Conservation (phyloP, 2,113 vertebrate genomes). For the Tylochromis polylepis region DNA sequence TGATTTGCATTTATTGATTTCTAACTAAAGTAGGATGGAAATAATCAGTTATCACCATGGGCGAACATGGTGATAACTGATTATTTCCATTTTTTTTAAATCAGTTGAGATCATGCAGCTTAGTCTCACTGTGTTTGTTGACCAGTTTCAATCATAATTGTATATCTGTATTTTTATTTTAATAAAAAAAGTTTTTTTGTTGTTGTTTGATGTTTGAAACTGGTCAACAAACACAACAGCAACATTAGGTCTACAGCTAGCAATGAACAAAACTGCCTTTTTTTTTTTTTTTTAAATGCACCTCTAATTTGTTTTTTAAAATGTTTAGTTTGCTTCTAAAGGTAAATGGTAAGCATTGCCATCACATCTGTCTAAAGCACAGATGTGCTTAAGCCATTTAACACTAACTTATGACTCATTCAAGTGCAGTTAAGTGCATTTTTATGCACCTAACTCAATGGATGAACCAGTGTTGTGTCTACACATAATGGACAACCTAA, state of each 20-base stretch:
- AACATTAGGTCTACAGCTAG: background rate
- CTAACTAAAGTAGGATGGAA: background rate
- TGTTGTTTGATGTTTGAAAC: background rate
- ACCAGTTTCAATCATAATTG: background rate
- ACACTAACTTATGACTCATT: background rate
- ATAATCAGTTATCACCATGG: too few species aligned
- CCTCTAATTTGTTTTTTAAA: background rate
- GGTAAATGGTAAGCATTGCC: background rate
- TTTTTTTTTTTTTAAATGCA: background rate
- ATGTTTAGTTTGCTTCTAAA: background rate
- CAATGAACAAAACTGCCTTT: background rate
- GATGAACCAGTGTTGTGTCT: background rate
- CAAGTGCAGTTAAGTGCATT: background rate
- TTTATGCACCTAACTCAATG: background rate
- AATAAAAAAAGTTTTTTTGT: background rate
- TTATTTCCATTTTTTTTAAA: background rate
- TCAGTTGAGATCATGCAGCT: background rate
- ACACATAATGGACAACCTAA: background rate
- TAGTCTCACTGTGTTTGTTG: background rate
- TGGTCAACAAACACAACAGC: background rate
- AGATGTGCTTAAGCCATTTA: background rate
- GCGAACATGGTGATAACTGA: background rate
- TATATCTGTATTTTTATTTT: background rate
- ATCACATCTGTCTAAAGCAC: rapidly evolving
- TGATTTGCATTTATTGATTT: background rate